A percentile compares a stretch with the other conserved stretches of the same genome.
Evolutionary conservation across 2,113 vertebrate species (phyloP).

Genomic region (Eurypyga helias): DNA sequence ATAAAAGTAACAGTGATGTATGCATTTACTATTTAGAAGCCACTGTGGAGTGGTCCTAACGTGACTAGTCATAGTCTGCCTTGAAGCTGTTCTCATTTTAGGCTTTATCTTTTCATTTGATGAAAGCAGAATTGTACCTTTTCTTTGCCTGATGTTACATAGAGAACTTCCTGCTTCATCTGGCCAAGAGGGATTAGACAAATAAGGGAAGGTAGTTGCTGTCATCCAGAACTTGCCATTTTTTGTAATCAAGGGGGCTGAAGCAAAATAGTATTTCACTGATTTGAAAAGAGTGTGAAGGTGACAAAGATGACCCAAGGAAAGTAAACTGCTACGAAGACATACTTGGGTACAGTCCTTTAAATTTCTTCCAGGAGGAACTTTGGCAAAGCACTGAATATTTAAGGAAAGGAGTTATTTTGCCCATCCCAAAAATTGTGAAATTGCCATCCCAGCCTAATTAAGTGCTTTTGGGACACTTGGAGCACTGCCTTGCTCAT

Average conservation of each 20-base stretch:
- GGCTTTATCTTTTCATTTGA: background rate
- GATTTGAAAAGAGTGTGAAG: background rate
- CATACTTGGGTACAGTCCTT: background rate
- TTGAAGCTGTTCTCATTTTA: background rate
- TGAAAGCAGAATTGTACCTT: background rate
- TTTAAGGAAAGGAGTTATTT: background rate
- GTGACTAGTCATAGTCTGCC: rapidly evolving
- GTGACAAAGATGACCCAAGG: background rate
- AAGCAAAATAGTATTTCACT: background rate
- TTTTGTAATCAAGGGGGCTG: background rate
- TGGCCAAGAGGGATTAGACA: background rate
- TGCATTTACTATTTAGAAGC: background rate
- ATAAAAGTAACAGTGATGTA: background rate
- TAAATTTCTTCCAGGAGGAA: background rate
- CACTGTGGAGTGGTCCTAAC: background rate
- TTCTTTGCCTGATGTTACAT: background rate
- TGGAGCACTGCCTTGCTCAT: background rate
- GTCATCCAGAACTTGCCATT: background rate
- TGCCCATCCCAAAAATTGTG: background rate
- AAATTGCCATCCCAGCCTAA: background rate
- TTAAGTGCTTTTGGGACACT: background rate
- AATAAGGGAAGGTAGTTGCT: background rate
- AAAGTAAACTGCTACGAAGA: background rate
- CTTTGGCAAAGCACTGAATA: background rate
- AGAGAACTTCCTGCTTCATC: background rate